Evolutionary conservation across 2,888 invertebrate genomes (phyloP), one percentile per base, ranked within the genome.

Genomic region (Trichopria drosophilae): DNA sequence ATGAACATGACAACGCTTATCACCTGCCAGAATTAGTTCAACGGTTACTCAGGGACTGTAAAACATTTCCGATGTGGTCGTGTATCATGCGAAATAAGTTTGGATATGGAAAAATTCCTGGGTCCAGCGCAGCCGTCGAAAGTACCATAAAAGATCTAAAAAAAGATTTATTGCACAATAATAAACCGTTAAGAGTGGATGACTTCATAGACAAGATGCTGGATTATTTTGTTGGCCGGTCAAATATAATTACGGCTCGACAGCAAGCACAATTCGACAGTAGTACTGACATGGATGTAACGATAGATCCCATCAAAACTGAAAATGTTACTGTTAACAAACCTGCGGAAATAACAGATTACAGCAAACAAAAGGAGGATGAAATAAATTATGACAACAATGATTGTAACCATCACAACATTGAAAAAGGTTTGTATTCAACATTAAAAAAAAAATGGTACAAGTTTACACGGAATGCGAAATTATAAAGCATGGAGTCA

Each of bases 121-220:
- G 6, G 10, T 12, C 39, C 6, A 39, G 16, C 12, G 39, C 39
- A 6, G 9, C 16, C 20, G 24, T 39, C 7, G 39, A 39, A 24
- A 39, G 39, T n/a, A 16, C 24, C 15, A 24, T 39, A 4, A 39
- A 39, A 24, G 16, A 24, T 12, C 10, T 24, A 1, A 39, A 39
- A 7, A 23, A 39, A 13, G 16, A 39, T 24, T 23, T 24, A 0
- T 13, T 20, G 6, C 6, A 23, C 7, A 36, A 37, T 23, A n/a
- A n/a, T n/a, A 31, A 31, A 7, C 6, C 10, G 3, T 26, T 39
- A 12, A 24, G 39, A 9, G 3, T 6, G 16, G 24, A 24, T 24
- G 39, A 39, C 4, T 39, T 23, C n/a, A 18, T 24, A n/a, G 6
- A 39, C 22, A 12, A 3, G 5, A n/a, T 39, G 10, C 22, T 39